Percentiles rank a stretch among this genome's conserved stretches.
These are phyloP conservation scores for Epicampocera succincta DNA, from an alignment of 2,888 invertebrate genomes.

Conservation along the genomic window DNA sequence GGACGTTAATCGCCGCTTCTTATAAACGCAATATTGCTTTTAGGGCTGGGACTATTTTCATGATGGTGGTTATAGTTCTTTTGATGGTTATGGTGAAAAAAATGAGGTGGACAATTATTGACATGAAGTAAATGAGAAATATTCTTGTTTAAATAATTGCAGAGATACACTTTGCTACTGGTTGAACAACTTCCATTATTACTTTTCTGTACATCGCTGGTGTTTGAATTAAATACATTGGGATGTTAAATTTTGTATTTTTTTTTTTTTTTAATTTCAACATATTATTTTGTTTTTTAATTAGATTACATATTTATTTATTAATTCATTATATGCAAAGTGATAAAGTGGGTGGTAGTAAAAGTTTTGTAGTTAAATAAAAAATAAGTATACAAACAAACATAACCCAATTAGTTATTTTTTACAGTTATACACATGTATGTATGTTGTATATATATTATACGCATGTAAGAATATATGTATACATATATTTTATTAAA, in stretches of 20 bases:
- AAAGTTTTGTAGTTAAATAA: slow-evolving; percentile 41
- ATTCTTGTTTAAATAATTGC: slow-evolving; percentile 80
- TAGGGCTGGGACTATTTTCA: slow-evolving; percentile 9
- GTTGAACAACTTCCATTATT: slow-evolving; percentile 74
- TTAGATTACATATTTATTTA: slow-evolving; percentile 13
- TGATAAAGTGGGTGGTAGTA: slow-evolving; percentile 56
- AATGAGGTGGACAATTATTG: slow-evolving; percentile 74
- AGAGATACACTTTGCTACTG: slow-evolving; percentile 80
- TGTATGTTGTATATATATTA: slow-evolving; percentile 77
- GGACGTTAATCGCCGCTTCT: slow-evolving; percentile 57
- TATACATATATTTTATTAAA: slow-evolving; percentile 70
- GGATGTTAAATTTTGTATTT: slow-evolving; percentile 32
- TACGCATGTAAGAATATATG: slow-evolving; percentile 77
- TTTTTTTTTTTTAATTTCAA: slow-evolving; percentile 36
- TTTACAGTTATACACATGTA: slow-evolving; percentile 62
- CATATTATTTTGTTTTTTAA: slow-evolving; percentile 31
- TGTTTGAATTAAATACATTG: slow-evolving; percentile 53
- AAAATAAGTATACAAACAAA: slow-evolving; percentile 54
- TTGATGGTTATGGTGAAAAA: slow-evolving; percentile 72
- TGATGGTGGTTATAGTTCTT: slow-evolving; percentile 63
- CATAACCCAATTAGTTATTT: slow-evolving; percentile 58
- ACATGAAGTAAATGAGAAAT: slow-evolving; percentile 73
- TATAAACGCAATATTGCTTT: slow-evolving; percentile 55
- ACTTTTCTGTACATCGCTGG: slow-evolving; percentile 82
- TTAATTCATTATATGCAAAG: slow-evolving; percentile 44